A percentile compares a stretch with the other conserved stretches of the same genome.
Evolutionary conservation across 2,797 vertebrate species (phyloP).

Genomic region (Sebastes miniatus): DNA sequence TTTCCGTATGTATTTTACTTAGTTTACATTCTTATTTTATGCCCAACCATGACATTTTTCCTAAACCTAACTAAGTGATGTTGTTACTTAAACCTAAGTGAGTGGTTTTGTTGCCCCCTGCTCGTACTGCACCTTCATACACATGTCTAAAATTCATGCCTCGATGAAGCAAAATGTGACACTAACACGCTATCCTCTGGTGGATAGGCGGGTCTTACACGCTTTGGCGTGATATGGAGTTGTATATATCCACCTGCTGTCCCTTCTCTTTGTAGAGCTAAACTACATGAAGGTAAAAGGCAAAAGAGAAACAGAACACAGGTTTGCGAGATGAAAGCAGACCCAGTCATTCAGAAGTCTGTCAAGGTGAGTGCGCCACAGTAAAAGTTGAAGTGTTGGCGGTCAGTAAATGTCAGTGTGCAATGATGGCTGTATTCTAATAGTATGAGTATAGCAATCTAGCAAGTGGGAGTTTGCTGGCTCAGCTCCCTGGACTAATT

Average conservation of each 20-base stretch:
- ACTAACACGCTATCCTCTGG: neutral
- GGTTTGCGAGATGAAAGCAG: neutral
- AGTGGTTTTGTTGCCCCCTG: neutral
- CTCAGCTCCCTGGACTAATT: slow-evolving; percentile 29
- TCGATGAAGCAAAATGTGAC: neutral
- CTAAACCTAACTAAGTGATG: neutral
- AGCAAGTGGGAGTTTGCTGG: slow-evolving; percentile 16
- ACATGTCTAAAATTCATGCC: neutral
- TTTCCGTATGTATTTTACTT: too few species aligned
- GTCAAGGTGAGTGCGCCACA: neutral
- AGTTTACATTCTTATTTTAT: too few species aligned
- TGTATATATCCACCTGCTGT: neutral
- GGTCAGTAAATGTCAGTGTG: slow-evolving; percentile 16
- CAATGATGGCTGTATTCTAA: neutral
- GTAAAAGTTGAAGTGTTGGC: neutral
- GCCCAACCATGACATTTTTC: neutral
- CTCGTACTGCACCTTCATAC: neutral
- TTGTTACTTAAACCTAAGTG: neutral
- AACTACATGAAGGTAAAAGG: neutral
- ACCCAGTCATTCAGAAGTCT: neutral
- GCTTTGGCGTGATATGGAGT: neutral
- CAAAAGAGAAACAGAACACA: neutral
- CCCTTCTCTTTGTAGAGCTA: neutral
- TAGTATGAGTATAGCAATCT: neutral
- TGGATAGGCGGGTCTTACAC: neutral